Conservation (phyloP, 2,113 vertebrate species). For the Elaphurus davidianus region DNA sequence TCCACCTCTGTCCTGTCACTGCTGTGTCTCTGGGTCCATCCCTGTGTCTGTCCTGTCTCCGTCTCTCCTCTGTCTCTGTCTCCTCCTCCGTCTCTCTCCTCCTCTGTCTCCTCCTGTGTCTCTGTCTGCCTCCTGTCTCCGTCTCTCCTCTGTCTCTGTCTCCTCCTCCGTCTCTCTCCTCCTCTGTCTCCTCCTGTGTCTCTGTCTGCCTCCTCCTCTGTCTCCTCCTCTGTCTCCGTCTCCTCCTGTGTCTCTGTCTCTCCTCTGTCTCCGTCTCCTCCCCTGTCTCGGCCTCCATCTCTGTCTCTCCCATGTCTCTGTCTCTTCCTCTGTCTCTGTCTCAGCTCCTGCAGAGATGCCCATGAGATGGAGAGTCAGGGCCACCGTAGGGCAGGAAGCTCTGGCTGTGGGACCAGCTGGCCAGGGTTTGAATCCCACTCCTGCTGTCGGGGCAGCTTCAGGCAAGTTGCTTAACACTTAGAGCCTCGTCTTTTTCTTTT, state of each 20-base stretch:
- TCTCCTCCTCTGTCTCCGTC: too few relatives aligned
- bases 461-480: background rate
- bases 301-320: background rate
- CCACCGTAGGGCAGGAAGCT: background rate
- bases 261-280: background rate
- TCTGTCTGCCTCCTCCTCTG: too few relatives aligned
- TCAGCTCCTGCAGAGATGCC: background rate
- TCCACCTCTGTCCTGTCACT: background rate
- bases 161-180: too few relatives aligned
- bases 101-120: too few relatives aligned
- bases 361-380: background rate
- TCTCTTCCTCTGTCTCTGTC: background rate
- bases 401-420: background rate
- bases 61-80: background rate
- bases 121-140: background rate
- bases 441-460: background rate
- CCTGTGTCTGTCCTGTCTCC: too few relatives aligned
- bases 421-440: background rate
- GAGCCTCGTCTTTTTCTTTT: background rate
- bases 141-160: too few relatives aligned
- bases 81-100: background rate
- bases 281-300: background rate
- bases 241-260: too few relatives aligned
- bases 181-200: too few relatives aligned
- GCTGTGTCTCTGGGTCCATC: too few relatives aligned